phyloP scores from a whole-genome alignment of 2,888 invertebrate genomes.

The Eupeodes latifasciatus region DNA sequence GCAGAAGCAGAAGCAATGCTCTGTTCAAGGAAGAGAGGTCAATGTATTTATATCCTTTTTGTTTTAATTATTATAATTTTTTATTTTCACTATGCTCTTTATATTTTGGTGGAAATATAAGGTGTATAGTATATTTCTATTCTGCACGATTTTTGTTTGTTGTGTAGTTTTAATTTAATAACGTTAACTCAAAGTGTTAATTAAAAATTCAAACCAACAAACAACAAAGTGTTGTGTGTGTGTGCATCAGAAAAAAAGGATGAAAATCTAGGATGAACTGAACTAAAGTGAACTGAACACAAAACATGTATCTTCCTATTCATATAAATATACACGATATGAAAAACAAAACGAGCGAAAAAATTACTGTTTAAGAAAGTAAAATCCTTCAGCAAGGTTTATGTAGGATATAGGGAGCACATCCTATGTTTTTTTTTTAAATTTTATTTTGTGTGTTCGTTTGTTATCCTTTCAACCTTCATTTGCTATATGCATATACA shows the following conservation, averaged over 20 bases:
- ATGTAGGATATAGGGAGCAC: slow-evolving; percentile 32
- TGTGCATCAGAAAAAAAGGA: slow-evolving; percentile 41
- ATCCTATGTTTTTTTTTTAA: slow-evolving; percentile 27
- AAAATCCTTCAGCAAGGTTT: slow-evolving; percentile 60
- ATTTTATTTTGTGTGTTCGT: slow-evolving; percentile 24
- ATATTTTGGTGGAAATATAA: slow-evolving; percentile 27
- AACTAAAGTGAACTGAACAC: slow-evolving; percentile 39
- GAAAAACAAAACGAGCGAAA: slow-evolving; percentile 38
- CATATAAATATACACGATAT: not conserved
- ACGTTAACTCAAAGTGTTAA: slow-evolving; percentile 71
- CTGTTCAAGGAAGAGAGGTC: slow-evolving; percentile 35
- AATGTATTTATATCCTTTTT: slow-evolving; percentile 63
- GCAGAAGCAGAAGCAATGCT: too few species aligned
- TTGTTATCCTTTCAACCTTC: slow-evolving; percentile 56
- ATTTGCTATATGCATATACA: slow-evolving; percentile 33
- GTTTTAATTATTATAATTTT: slow-evolving; percentile 62
- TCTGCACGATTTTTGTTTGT: slow-evolving; percentile 17
- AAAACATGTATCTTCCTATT: slow-evolving; percentile 11
- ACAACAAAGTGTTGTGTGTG: slow-evolving; percentile 40
- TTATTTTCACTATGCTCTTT: slow-evolving; percentile 18
- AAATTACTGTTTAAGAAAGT: slow-evolving; percentile 62
- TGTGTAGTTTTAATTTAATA: slow-evolving; percentile 60
- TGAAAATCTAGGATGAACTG: slow-evolving; percentile 47
- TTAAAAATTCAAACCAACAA: slow-evolving; percentile 71
- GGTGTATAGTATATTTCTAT: slow-evolving; percentile 13